Percentiles rank a stretch among this genome's conserved stretches.
phyloP scores from a whole-genome alignment of 2,113 vertebrate species.

The Perca fluviatilis region DNA sequence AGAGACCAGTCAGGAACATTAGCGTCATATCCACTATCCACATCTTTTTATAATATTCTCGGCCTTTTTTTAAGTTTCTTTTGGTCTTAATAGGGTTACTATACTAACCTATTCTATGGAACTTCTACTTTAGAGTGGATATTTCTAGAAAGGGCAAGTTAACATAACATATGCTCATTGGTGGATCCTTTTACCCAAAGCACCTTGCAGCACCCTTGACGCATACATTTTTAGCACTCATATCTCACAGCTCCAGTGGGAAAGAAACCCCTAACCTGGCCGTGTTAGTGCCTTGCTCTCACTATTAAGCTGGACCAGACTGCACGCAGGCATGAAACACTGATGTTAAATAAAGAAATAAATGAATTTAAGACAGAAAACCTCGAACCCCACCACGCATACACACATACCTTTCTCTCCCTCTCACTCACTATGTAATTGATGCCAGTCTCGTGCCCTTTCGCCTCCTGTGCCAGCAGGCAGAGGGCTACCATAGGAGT shows the following conservation, averaged over 20 bases:
- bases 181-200: slow-evolving; percentile 25
- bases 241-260: slow-evolving; percentile 45
- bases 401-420: slow-evolving; percentile 20
- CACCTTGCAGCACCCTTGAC: slow-evolving; percentile 44
- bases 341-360: slow-evolving; percentile 44
- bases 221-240: slow-evolving; percentile 44
- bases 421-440: slow-evolving; percentile 64
- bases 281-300: slow-evolving; percentile 36
- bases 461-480: slow-evolving; percentile 75
- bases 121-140: neutral
- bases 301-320: slow-evolving; percentile 19
- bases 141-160: slow-evolving; percentile 20
- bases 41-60: neutral
- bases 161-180: slow-evolving; percentile 29
- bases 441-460: slow-evolving; percentile 81
- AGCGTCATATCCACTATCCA: neutral
- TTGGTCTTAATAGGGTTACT: slow-evolving; percentile 5
- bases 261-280: slow-evolving; percentile 51
- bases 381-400: neutral
- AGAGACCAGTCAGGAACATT: neutral
- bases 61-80: neutral
- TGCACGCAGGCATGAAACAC: slow-evolving; percentile 9
- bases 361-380: slow-evolving; percentile 26
- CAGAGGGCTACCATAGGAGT: slow-evolving; percentile 78
- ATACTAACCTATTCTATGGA: neutral